Conservation (phyloP, 2,888 invertebrate species). For the Buathra laborator region DNA sequence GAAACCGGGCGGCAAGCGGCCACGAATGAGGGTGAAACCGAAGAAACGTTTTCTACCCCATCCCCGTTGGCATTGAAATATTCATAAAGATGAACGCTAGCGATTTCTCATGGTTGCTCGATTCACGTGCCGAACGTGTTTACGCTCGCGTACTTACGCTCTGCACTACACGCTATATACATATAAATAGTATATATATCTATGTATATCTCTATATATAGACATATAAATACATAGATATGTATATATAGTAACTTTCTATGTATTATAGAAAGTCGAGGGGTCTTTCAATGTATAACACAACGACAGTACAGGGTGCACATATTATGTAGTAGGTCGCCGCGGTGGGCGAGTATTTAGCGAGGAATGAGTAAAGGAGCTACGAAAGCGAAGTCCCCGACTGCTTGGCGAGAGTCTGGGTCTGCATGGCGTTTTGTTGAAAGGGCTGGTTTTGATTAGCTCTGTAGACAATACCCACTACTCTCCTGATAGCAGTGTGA, state of each 20-base stretch:
- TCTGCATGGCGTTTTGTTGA: conserved; percentile 80
- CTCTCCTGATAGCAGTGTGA: conserved; percentile 67
- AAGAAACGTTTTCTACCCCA: conserved; percentile 41
- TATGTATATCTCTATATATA: neutral
- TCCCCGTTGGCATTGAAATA: conserved; percentile 62
- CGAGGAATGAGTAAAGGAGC: conserved; percentile 48
- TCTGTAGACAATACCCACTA: conserved; percentile 85
- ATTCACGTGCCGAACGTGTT: conserved; percentile 63
- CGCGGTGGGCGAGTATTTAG: conserved; percentile 38
- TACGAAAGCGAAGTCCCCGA: conserved; percentile 14
- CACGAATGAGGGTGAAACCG: conserved; percentile 47
- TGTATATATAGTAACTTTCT: neutral
- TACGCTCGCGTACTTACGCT: conserved; percentile 39
- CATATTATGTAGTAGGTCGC: conserved; percentile 50
- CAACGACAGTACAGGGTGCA: neutral
- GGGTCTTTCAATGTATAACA: neutral
- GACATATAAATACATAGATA: neutral
- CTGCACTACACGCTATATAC: neutral
- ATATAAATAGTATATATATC: neutral
- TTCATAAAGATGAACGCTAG: conserved; percentile 65
- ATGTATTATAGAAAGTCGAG: neutral
- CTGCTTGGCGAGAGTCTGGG: conserved; percentile 31
- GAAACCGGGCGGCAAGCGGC: conserved; percentile 22
- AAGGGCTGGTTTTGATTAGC: conserved; percentile 85
- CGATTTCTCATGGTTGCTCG: conserved; percentile 66